Base-by-base conservation (phyloP, 2,113 vertebrate genomes). In the Notiomystis cincta region DNA sequence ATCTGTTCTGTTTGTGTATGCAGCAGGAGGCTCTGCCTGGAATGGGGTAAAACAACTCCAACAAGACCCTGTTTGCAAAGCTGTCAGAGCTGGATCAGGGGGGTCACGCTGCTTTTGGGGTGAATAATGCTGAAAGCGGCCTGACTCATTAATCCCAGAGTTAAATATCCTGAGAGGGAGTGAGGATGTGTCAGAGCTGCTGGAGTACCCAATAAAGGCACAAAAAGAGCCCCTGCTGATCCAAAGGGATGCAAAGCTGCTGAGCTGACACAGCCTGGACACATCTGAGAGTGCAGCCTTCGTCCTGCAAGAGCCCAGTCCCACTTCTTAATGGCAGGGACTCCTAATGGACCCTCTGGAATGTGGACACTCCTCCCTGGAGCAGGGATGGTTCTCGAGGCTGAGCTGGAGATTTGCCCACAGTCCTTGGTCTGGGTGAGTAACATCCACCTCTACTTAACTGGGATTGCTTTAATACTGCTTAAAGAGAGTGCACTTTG, bases 251-350 rank as follows among this genome's bases (percentile, higher is more conserved):
- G 47, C 76, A 23, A 15, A 64, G 25, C 33, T 45, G 40, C 77
- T 25, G 61, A 37, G 77, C 50, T 37, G 77, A 8, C 61, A 30
- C 48, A 37, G 61, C 48, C 76, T 7, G 48, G 48, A 1, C 38
- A 15, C 24, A 1, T 17, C 76, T 15, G 60, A 16, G 7, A 42
- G 37, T 0, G 11, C 60, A 53, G 60, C 37, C 30, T 7, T 16
- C 1, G 1, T 47, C 72, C 42, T 20, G 73, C 33, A 7, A 1
- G 57, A 61, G 56, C 56, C 57, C 75, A 33, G 44, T 1, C 18
- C 53, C 53, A 17, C 19, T 12, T 2, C 62, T 1, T 0, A 2
- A 18, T 1, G 27, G 23, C 71, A 45, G 40, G 33, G 33, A 16
- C 18, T 8, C 11, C 30, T 10, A 3, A 7, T 4, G 51, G 1